Base-by-base conservation (phyloP, 2,888 invertebrate species). In the Hypselothyrea guttata region DNA sequence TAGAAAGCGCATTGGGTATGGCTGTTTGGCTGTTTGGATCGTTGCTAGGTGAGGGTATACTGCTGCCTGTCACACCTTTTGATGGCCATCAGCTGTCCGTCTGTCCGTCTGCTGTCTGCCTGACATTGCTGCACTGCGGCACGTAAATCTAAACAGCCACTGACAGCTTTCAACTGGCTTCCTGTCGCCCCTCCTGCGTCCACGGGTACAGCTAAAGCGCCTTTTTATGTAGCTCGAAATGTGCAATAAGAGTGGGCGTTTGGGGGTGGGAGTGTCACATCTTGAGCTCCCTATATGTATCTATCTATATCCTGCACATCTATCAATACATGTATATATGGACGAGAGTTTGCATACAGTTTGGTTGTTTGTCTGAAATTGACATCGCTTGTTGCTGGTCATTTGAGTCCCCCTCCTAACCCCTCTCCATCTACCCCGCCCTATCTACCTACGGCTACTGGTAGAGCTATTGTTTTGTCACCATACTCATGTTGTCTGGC, bases 111-210 rank as follows among this genome's bases (percentile, higher is more conserved):
- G 16, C 1, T 48, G 12, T 33, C 22, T 11, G 15, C 35, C 54
- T 73, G 71, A 58, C 82, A 74, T 55, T 71, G 77, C 82, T 81
- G 81, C 86, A 81, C 55, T 81, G 81, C 81, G 86, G 86, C 81
- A 81, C 81, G 81, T 81, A 81, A 81, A 81, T 81, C 81, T 84
- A 81, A 86, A 81, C 86, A 86, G 83, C 74, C 76, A 76, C 73
- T 84, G 78, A 78, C 78, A 78, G 84, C 78, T 83, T 67, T 78
- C 72, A 79, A 68, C 79, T 55, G 55, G 65, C 55, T 59, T 28
- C 49, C 70, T 37, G 16, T 55, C 15, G 27, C 13, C 31, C 44
- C 33, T 46, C 48, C 33, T 5, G 30, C 40, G 16, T 15, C 15
- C 28, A 2, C 11, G 28, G 7, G 30, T 44, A 34, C 52, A 60